Evolutionary conservation across 2,888 invertebrate genomes (phyloP), one percentile per base, ranked within the genome.

Genomic region (Odontothrips loti): DNA sequence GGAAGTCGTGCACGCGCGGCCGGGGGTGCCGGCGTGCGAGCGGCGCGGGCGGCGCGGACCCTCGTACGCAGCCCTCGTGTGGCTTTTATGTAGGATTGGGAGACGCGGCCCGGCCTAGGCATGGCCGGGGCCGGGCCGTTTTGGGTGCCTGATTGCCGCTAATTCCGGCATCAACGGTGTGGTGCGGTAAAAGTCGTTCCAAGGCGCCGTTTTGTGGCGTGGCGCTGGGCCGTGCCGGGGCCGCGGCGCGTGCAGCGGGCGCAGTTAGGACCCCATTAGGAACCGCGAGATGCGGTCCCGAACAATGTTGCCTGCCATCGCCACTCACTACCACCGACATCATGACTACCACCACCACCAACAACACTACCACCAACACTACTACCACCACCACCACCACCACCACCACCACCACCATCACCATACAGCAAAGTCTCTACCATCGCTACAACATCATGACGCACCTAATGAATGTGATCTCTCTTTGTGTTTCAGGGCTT

Each of bases 401-500:
- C n/a, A n/a, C n/a, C n/a, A n/a, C n/a, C n/a, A n/a, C n/a, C n/a
- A n/a, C n/a, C n/a, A n/a, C n/a, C n/a, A n/a, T n/a, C n/a, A n/a
- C n/a, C n/a, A n/a, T n/a, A n/a, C 34, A 43, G 34, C 34, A 43
- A 43, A 43, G 6, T 43, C 34, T 43, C 34, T 6, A 43, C 34
- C 34, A 43, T 6, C 3, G 34, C 34, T 6, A 43, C 34, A 43
- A 2, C 34, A n/a, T n/a, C n/a, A n/a, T n/a, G n/a, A 43, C 34
- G 34, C 3, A 43, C 34, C 3, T 43, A 43, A 2, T 43, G 3
- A 43, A 43, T 43, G 34, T 43, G 34, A 43, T 6, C 34, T 6
- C 34, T 12, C 68, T 75, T 4, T 75, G 10, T 75, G 58, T 23
- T 75, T 86, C 83, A 89, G 87, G 96, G 96, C 86, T 97, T 97